Evolutionary conservation across 1,140 invertebrate species (phyloP).

Genomic region (Eupristina koningsbergeri): DNA sequence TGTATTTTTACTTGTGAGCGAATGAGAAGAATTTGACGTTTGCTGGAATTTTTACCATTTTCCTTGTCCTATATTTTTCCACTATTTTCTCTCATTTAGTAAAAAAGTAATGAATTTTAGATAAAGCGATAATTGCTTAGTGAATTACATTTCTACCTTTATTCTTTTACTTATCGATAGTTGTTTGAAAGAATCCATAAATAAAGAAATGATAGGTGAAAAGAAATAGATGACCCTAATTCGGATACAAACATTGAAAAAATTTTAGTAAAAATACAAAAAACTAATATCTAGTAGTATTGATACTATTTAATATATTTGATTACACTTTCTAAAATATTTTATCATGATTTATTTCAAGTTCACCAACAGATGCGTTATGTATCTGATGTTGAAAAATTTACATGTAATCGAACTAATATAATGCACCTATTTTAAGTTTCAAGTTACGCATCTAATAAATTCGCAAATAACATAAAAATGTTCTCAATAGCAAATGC

Average conservation of each 20-base stretch:
- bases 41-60: slow-evolving; percentile 14
- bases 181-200: not conserved
- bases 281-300: not conserved
- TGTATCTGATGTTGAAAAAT: not conserved
- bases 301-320: not conserved
- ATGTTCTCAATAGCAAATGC: not conserved
- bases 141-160: not conserved
- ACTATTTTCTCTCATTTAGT: not conserved
- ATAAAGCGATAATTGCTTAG: not conserved
- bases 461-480: not conserved
- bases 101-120: not conserved
- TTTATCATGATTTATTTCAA: not conserved
- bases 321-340: not conserved
- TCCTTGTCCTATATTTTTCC: not conserved
- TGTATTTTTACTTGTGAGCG: not conserved
- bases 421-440: not conserved
- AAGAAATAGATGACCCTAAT: slow-evolving; percentile 15
- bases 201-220: not conserved
- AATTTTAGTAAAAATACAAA: not conserved
- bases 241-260: not conserved
- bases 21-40: not conserved
- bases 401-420: not conserved
- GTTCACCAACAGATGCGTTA: not conserved
- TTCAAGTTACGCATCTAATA: not conserved
- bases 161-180: slow-evolving; percentile 31